phyloP scores from a whole-genome alignment of 2,888 invertebrate genomes.

The Girardia tigrina region DNA sequence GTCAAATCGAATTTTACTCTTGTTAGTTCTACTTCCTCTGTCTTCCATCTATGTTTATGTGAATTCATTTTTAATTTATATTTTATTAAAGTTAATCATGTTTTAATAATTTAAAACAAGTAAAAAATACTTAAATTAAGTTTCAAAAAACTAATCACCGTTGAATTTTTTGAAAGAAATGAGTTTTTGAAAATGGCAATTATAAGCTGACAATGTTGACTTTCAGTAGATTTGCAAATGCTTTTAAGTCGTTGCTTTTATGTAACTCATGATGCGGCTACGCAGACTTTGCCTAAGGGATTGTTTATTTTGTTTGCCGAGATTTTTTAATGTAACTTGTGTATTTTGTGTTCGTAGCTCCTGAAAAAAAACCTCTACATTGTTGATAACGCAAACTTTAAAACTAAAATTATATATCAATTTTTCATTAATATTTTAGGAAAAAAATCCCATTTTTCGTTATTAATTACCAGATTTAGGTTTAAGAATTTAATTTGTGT shows the following conservation, averaged over 20 bases:
- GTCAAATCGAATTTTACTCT: too few relatives aligned
- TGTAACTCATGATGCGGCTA: neutral
- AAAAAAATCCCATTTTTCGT: too few relatives aligned
- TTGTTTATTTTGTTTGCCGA: slow-evolving; percentile 14
- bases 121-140: too few relatives aligned
- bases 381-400: neutral
- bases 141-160: too few relatives aligned
- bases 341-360: neutral
- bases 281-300: neutral
- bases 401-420: neutral
- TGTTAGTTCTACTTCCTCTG: too few relatives aligned
- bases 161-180: too few relatives aligned
- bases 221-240: slow-evolving; percentile 15
- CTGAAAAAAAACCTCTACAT: neutral
- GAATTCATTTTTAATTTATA: too few relatives aligned
- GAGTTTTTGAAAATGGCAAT: slow-evolving; percentile 23
- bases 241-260: slow-evolving; percentile 20
- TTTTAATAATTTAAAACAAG: too few relatives aligned
- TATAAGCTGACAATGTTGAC: slow-evolving; percentile 10
- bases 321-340: neutral
- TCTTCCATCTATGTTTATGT: too few relatives aligned
- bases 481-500: too few relatives aligned
- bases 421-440: neutral
- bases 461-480: neutral
- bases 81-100: too few relatives aligned